phyloP scores from a whole-genome alignment of 2,113 vertebrate genomes.

The Rostratula benghalensis region DNA sequence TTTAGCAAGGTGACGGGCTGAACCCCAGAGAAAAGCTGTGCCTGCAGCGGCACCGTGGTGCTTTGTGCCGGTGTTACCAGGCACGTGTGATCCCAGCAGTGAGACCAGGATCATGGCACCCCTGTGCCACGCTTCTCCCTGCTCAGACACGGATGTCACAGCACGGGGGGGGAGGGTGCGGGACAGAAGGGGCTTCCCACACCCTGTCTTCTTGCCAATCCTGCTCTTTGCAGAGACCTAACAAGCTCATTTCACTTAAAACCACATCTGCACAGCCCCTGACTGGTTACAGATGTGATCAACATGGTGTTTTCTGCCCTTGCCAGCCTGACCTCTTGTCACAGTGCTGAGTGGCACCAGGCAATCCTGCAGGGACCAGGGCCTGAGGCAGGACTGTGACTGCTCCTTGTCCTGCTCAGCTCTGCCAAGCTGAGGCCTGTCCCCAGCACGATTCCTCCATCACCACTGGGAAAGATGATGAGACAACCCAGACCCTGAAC shows the following conservation, averaged over 20 bases:
- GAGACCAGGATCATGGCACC: not conserved
- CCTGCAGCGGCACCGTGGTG: fast-evolving
- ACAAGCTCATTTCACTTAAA: not conserved
- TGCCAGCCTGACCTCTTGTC: not conserved
- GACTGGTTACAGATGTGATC: fast-evolving
- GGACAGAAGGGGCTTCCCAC: not conserved
- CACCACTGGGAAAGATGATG: not conserved
- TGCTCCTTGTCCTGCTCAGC: not conserved
- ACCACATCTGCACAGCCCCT: not conserved
- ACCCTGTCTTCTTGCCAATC: not conserved
- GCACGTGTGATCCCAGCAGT: not conserved
- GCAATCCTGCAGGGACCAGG: not conserved
- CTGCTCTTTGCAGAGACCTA: not conserved
- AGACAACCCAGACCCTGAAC: not conserved
- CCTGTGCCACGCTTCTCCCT: not conserved
- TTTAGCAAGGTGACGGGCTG: not conserved
- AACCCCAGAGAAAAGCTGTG: not conserved
- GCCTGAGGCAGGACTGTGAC: not conserved
- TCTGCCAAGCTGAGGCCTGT: not conserved
- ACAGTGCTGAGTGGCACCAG: not conserved
- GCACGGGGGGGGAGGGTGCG: fast-evolving
- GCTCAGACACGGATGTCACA: fast-evolving
- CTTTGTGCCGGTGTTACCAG: not conserved
- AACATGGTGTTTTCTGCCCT: not conserved
- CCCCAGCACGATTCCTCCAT: not conserved